Evolutionary conservation across 2,888 invertebrate species (phyloP).

Genomic region (Drosophila koepferae): DNA sequence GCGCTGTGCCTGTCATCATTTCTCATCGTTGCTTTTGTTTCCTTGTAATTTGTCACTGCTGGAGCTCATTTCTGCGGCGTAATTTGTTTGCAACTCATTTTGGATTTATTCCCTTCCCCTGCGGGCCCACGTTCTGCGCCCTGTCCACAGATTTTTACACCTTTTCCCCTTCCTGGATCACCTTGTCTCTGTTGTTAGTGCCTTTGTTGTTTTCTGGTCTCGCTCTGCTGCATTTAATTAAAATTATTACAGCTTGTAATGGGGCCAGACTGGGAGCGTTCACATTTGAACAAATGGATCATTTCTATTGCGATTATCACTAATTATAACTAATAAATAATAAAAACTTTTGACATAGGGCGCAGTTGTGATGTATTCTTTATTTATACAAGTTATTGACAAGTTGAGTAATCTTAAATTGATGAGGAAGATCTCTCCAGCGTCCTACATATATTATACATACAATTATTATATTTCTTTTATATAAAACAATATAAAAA

Average conservation of each 20-base stretch:
- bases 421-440: not conserved
- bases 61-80: conserved; percentile 78
- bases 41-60: conserved; percentile 81
- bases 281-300: conserved; percentile 21
- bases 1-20: conserved; percentile 72
- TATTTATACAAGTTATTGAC: not conserved
- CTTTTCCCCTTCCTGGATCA: conserved; percentile 8
- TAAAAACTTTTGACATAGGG: conserved; percentile 1
- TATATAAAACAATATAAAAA: too few relatives aligned
- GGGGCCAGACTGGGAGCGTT: conserved; percentile 42
- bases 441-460: too few relatives aligned
- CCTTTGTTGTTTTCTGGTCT: conserved; percentile 46
- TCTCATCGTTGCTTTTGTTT: conserved; percentile 71
- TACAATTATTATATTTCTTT: too few relatives aligned
- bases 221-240: conserved; percentile 68
- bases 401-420: not conserved
- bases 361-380: not conserved
- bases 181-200: conserved; percentile 37
- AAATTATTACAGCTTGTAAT: conserved; percentile 61
- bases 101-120: conserved; percentile 44
- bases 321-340: conserved; percentile 13
- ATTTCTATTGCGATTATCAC: conserved; percentile 24
- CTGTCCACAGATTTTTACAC: not conserved
- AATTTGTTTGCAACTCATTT: conserved; percentile 79
- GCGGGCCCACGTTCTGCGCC: conserved; percentile 5